Evolutionary conservation across 2,113 vertebrate species (phyloP).

Genomic region (Bos javanicus): DNA sequence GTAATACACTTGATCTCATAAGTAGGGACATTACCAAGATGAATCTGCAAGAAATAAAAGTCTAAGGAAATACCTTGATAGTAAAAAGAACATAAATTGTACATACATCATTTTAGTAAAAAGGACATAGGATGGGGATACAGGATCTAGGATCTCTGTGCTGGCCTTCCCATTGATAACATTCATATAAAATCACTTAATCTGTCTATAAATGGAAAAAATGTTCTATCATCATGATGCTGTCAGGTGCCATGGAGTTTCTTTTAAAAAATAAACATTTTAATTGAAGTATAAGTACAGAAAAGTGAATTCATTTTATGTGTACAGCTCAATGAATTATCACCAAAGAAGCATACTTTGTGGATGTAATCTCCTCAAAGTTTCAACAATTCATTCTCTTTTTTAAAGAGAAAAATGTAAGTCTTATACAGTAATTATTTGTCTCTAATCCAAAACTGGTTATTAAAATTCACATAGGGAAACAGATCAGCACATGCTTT

Average conservation of each 20-base stretch:
- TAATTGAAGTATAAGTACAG: neutral
- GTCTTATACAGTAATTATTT: neutral
- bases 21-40: neutral
- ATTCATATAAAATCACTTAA: neutral
- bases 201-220: neutral
- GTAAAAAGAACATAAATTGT: neutral
- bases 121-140: neutral
- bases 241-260: neutral
- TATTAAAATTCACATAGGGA: neutral
- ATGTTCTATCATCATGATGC: neutral
- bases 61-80: neutral
- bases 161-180: neutral
- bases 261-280: neutral
- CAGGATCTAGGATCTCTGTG: neutral
- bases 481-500: neutral
- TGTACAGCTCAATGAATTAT: neutral
- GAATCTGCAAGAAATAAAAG: slow-evolving; percentile 9
- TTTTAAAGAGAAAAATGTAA: neutral
- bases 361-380: neutral
- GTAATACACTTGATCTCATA: neutral
- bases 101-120: neutral
- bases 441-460: neutral
- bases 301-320: neutral
- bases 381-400: neutral
- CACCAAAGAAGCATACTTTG: neutral